Evolutionary conservation across 2,113 vertebrate species (phyloP), one percentile per base, ranked within the genome.

Genomic region (Acrocephalus kingi): DNA sequence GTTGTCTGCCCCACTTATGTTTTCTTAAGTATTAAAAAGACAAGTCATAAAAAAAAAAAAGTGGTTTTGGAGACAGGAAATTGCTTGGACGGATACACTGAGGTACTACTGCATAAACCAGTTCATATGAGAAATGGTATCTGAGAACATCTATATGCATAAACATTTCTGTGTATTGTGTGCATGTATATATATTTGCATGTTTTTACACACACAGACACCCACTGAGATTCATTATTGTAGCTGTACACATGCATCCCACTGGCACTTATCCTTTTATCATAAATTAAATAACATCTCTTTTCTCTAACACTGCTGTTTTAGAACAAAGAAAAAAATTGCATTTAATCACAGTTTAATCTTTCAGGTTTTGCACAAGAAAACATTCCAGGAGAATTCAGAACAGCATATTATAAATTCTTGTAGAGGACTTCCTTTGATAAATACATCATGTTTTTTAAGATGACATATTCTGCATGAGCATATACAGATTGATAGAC

Each of bases 401-500:
- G 46, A 80, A 66, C 6, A 49, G 6, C 7, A 25, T 49, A 28
- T 4, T 5, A 39, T 54, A 4, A 74, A 6, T 11, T 85, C 48
- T 12, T 41, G 28, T 41, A 78, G 8, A 74, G 24, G 12, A 54
- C 4, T 7, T 6, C 3, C 10, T 87, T 46, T 82, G 20, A 72
- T 69, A 62, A 51, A 46, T 1, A 35, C 35, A 33, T 43, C 8
- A 11, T 51, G 13, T 35, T 71, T 56, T 85, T 94, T 72, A 66
- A 49, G 2, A 7, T 75, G 13, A n/a, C 3, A 12, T 55, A 62
- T 82, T 84, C 27, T 75, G 41, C 11, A 76, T 68, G 37, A 61
- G 7, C 5, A n/a, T 3, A 43, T 22, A 28, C 33, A 27, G n/a
- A 56, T 7, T 1, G 4, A 37, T 11, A 5, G 4, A 23, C 4